Conservation (phyloP, 2,113 vertebrate species). For the Cisticola juncidis region DNA sequence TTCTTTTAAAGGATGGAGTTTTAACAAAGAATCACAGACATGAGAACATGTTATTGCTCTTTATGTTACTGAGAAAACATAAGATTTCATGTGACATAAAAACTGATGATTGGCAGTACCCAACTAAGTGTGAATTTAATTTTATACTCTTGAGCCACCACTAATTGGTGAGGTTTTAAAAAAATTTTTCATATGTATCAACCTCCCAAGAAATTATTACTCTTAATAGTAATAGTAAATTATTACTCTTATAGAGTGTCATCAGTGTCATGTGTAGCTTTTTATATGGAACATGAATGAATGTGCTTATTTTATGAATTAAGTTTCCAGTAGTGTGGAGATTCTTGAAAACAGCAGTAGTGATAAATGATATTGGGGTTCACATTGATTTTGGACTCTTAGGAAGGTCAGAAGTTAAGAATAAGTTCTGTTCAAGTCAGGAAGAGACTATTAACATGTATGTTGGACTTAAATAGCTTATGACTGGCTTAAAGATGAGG, state of each 20-base stretch:
- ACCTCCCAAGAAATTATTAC: accelerated
- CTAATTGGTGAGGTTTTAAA: not conserved
- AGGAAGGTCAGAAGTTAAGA: not conserved
- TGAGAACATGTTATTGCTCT: not conserved
- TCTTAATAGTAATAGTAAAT: not conserved
- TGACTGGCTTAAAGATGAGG: not conserved
- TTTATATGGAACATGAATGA: not conserved
- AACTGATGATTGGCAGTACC: not conserved
- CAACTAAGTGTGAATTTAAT: not conserved
- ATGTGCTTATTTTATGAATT: not conserved
- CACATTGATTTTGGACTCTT: not conserved
- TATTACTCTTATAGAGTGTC: not conserved
- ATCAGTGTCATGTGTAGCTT: not conserved
- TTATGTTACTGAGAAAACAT: not conserved
- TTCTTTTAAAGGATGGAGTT: not conserved
- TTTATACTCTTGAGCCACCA: not conserved
- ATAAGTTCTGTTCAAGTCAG: not conserved
- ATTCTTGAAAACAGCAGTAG: not conserved
- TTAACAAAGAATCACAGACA: not conserved
- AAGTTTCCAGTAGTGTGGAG: not conserved
- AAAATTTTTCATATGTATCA: not conserved
- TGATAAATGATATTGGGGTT: not conserved
- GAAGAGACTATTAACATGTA: not conserved
- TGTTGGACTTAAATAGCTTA: not conserved
- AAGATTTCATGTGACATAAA: not conserved